Percentiles rank a stretch among this genome's conserved stretches.
phyloP scores from a whole-genome alignment of 2,888 invertebrate genomes.

The Epistrophe grossulariae region DNA sequence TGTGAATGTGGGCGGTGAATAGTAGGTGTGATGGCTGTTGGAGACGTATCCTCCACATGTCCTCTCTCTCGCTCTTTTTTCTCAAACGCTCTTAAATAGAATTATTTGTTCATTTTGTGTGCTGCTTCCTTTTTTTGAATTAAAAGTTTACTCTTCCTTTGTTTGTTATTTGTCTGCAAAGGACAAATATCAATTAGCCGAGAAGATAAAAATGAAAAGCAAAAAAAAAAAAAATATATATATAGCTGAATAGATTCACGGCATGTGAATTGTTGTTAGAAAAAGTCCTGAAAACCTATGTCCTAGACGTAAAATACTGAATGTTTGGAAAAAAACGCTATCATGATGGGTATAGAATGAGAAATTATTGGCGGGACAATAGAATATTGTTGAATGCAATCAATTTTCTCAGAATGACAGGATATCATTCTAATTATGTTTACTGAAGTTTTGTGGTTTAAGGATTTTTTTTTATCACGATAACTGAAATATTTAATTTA shows the following conservation, averaged over 20 bases:
- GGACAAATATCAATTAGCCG: slow-evolving; percentile 74
- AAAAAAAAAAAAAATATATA: neutral
- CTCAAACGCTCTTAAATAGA: neutral
- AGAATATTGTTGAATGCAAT: slow-evolving; percentile 60
- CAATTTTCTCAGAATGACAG: slow-evolving; percentile 56
- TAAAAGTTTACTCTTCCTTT: slow-evolving; percentile 36
- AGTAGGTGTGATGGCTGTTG: neutral
- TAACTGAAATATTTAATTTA: slow-evolving; percentile 9
- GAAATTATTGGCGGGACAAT: slow-evolving; percentile 27
- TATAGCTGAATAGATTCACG: slow-evolving; percentile 2
- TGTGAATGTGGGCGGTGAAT: neutral
- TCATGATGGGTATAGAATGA: neutral
- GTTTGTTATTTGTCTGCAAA: slow-evolving; percentile 68
- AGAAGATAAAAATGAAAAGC: slow-evolving; percentile 4
- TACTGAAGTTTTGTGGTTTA: slow-evolving; percentile 17
- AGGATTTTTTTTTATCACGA: slow-evolving; percentile 1
- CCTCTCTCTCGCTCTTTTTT: neutral
- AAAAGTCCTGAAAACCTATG: neutral
- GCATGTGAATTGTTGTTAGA: slow-evolving; percentile 1
- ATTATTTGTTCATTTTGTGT: slow-evolving; percentile 49
- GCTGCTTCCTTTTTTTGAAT: slow-evolving; percentile 53
- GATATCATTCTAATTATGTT: slow-evolving; percentile 59
- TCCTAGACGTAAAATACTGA: neutral
- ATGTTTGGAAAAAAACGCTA: neutral
- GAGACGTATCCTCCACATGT: neutral